Conservation (phyloP, 1,140 invertebrate species). For the Aphis craccivora region DNA sequence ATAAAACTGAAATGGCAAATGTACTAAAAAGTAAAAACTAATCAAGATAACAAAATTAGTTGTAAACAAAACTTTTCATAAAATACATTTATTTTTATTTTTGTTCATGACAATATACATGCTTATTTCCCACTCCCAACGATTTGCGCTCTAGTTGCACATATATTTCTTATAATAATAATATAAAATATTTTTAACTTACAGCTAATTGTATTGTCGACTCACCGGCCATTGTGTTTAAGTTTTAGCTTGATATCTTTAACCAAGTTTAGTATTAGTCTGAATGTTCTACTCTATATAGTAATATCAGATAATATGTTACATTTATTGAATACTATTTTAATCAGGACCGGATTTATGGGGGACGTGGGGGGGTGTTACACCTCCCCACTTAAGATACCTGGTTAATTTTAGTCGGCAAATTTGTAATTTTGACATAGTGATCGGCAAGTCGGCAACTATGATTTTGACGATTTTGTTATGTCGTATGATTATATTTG, state of each 20-base stretch:
- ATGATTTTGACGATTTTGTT: too few species aligned
- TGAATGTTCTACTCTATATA: not conserved
- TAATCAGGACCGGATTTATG: too few species aligned
- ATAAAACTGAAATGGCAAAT: not conserved
- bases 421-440: too few species aligned
- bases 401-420: too few species aligned
- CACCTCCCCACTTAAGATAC: too few species aligned
- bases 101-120: not conserved
- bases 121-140: not conserved
- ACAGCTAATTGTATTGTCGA: not conserved
- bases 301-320: not conserved
- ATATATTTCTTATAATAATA: not conserved
- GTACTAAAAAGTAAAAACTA: not conserved
- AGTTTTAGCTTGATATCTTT: not conserved
- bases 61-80: not conserved
- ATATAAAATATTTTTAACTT: conserved; percentile 13
- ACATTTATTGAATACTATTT: not conserved
- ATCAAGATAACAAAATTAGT: not conserved
- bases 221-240: not conserved
- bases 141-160: not conserved
- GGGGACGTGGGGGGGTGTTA: too few species aligned
- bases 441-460: too few species aligned
- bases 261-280: not conserved
- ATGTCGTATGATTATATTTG: too few species aligned
- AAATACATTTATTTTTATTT: not conserved